These are phyloP conservation scores for Macrosiphum euphorbiae DNA, from an alignment of 2,888 invertebrate genomes.

Conservation along the genomic window DNA sequence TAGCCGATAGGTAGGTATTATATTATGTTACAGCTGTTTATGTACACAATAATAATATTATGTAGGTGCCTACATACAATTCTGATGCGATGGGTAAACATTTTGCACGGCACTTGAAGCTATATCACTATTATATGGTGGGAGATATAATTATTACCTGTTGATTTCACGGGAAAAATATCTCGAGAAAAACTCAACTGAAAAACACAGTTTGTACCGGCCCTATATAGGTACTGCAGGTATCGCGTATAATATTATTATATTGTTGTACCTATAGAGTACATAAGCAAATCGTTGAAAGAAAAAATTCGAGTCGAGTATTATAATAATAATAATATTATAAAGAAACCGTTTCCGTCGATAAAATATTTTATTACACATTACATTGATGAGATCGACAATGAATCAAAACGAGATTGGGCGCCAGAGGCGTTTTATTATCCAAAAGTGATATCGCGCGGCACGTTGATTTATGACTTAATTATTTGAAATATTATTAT, in stretches of 20 bases:
- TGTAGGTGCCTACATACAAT: neutral
- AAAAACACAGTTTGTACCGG: neutral
- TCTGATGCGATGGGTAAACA: neutral
- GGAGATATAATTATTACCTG: neutral
- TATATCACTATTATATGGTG: no score
- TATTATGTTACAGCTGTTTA: neutral
- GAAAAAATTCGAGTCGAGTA: neutral
- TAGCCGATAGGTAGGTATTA: no score
- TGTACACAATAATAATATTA: no score
- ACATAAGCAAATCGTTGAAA: neutral
- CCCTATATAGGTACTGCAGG: no score
- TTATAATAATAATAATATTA: neutral
- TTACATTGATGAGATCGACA: constrained; percentile 10
- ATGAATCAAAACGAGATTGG: constrained; percentile 49
- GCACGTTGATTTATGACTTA: constrained; percentile 52
- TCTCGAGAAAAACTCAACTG: neutral
- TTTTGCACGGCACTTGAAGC: neutral
- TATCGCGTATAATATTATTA: neutral
- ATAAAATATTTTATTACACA: constrained; percentile 20
- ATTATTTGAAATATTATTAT: constrained; percentile 27
- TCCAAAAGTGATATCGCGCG: constrained; percentile 45
- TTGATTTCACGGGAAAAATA: neutral
- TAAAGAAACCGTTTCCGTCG: neutral
- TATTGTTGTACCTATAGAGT: neutral
- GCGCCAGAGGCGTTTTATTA: constrained; percentile 33